Percentiles rank a stretch among this genome's conserved stretches.
Conservation (phyloP, 2,113 vertebrate genomes). For the Pleuronectes platessa region DNA sequence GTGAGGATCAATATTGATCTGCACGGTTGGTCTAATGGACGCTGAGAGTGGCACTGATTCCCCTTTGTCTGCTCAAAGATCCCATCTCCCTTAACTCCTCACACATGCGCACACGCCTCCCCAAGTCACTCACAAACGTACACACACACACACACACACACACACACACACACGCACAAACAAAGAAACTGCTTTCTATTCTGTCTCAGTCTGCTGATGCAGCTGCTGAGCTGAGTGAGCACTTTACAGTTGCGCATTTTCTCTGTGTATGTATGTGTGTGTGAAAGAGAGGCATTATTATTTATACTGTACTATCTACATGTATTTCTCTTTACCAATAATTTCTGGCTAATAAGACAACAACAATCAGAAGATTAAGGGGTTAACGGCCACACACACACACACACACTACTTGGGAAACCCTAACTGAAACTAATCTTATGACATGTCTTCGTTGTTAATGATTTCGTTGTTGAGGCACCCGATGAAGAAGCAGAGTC, state of each 20-base stretch:
- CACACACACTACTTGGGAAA: not conserved
- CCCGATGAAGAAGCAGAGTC: not conserved
- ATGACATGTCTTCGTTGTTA: no score
- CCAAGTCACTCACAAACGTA: slow-evolving; percentile 15
- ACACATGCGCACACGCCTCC: slow-evolving; percentile 47
- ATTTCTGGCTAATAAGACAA: slow-evolving; percentile 36
- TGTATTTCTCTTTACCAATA: slow-evolving; percentile 42
- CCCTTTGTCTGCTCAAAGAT: slow-evolving; percentile 71
- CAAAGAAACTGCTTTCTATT: slow-evolving; percentile 52
- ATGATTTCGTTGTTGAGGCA: no score
- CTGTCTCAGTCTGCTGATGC: slow-evolving; percentile 68
- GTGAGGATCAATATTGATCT: slow-evolving; percentile 80
- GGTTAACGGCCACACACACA: slow-evolving; percentile 1
- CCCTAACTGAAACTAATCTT: not conserved
- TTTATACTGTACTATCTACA: not conserved
- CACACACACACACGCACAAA: slow-evolving; percentile 31
- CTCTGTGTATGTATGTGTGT: slow-evolving; percentile 28
- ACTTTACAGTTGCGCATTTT: slow-evolving; percentile 63
- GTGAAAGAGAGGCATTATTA: slow-evolving; percentile 1
- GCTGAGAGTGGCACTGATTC: slow-evolving; percentile 73
- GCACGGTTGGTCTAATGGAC: slow-evolving; percentile 77
- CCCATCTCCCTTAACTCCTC: slow-evolving; percentile 66
- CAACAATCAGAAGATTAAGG: not conserved
- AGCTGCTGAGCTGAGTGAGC: slow-evolving; percentile 64
- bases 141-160: slow-evolving; percentile 14